Evolutionary conservation across 2,113 vertebrate species (phyloP).

Genomic region (Erythrolamprus reginae): DNA sequence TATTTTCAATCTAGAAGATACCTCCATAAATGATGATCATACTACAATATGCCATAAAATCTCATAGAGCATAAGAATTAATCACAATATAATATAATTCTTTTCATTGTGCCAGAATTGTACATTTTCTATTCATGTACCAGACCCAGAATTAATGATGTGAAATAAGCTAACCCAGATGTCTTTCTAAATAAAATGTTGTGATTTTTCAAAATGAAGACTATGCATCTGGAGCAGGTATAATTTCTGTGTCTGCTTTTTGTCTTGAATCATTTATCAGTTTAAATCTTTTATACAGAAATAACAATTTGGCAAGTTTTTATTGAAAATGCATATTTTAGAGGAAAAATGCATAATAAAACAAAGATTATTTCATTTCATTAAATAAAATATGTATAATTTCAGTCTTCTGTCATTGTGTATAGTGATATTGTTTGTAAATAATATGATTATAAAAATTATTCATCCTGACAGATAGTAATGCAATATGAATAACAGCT

Average conservation of each 20-base stretch:
- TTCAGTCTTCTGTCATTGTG: background rate
- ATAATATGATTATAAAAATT: background rate
- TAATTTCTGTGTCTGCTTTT: background rate
- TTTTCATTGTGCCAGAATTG: background rate
- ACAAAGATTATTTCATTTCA: background rate
- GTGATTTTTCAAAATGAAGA: background rate
- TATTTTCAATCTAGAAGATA: background rate
- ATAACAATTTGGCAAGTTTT: background rate
- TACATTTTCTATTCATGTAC: background rate
- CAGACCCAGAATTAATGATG: background rate
- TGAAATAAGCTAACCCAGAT: background rate
- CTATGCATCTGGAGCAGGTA: background rate
- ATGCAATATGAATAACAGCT: background rate
- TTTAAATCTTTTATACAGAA: background rate
- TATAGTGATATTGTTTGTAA: background rate
- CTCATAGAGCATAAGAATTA: background rate
- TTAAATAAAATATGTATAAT: background rate
- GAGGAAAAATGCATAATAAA: background rate
- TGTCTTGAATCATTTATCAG: background rate
- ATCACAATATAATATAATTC: background rate
- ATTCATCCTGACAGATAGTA: background rate
- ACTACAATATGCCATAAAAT: background rate
- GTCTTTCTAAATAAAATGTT: background rate
- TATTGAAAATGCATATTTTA: background rate
- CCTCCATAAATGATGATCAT: background rate